phyloP scores from a whole-genome alignment of 1,140 invertebrate species.

The Cryptotermes secundus region DNA sequence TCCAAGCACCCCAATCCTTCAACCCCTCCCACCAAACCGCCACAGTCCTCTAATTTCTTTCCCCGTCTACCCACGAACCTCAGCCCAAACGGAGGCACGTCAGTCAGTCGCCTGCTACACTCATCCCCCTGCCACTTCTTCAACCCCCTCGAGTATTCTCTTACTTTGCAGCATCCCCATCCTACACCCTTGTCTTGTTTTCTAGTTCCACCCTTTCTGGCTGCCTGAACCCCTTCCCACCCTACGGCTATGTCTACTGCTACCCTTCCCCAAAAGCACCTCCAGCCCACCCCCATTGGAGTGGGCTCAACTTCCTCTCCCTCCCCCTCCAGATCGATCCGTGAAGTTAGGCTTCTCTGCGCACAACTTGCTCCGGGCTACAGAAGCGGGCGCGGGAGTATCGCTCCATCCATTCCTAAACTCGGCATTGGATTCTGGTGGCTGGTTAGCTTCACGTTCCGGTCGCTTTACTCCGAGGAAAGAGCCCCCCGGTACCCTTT shows the following conservation, averaged over 20 bases:
- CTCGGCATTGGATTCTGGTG: too few relatives aligned
- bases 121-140: neutral
- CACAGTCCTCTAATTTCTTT: constrained; percentile 12
- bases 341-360: neutral
- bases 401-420: neutral
- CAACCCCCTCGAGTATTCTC: neutral
- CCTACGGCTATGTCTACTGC: neutral
- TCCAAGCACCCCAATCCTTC: constrained; percentile 10
- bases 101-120: neutral
- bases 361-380: neutral
- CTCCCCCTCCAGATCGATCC: neutral
- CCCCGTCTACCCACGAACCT: neutral
- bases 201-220: constrained; percentile 2
- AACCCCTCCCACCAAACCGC: neutral
- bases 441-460: too few relatives aligned
- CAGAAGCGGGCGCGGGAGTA: too few relatives aligned
- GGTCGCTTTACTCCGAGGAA: too few relatives aligned
- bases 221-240: neutral
- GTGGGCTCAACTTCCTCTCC: constrained; percentile 20
- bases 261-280: neutral
- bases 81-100: constrained; percentile 2
- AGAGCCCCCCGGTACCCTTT: too few relatives aligned
- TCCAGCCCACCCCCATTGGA: neutral
- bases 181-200: constrained; percentile 18
- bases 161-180: neutral